phyloP scores from a whole-genome alignment of 2,113 vertebrate genomes.

The Paratilapia polleni region DNA sequence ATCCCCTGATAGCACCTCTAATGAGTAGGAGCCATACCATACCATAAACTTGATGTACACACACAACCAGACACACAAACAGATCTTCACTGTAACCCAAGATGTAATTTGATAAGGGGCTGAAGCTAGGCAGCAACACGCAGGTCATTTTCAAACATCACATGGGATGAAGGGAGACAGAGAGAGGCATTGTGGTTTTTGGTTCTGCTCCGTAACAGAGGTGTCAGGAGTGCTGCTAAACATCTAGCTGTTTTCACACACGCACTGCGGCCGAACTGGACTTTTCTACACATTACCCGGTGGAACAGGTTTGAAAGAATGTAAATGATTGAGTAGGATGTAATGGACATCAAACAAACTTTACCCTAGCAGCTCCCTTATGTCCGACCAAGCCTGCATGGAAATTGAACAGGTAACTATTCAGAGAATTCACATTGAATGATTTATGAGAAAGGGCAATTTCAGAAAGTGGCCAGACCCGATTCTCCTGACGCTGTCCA shows the following conservation, averaged over 20 bases:
- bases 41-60: neutral
- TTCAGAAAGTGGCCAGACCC: neutral
- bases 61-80: slow-evolving; percentile 4
- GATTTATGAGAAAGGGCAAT: neutral
- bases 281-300: neutral
- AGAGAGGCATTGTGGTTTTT: slow-evolving; percentile 44
- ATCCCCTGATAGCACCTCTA: neutral
- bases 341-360: neutral
- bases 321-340: neutral
- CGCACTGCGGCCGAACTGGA: neutral
- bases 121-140: slow-evolving; percentile 54
- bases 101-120: slow-evolving; percentile 61
- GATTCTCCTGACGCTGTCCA: neutral
- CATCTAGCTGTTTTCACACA: neutral
- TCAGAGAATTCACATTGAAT: neutral
- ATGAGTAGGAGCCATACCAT: slow-evolving; percentile 1
- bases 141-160: slow-evolving; percentile 70
- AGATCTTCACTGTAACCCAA: slow-evolving; percentile 27
- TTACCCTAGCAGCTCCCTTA: neutral
- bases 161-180: slow-evolving; percentile 50
- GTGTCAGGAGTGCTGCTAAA: slow-evolving; percentile 20
- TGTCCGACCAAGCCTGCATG: neutral
- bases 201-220: neutral
- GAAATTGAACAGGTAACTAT: neutral
- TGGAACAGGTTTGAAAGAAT: neutral